Conservation (phyloP, 35 echinoderm and acorn worm species). For the Patiria miniata region DNA sequence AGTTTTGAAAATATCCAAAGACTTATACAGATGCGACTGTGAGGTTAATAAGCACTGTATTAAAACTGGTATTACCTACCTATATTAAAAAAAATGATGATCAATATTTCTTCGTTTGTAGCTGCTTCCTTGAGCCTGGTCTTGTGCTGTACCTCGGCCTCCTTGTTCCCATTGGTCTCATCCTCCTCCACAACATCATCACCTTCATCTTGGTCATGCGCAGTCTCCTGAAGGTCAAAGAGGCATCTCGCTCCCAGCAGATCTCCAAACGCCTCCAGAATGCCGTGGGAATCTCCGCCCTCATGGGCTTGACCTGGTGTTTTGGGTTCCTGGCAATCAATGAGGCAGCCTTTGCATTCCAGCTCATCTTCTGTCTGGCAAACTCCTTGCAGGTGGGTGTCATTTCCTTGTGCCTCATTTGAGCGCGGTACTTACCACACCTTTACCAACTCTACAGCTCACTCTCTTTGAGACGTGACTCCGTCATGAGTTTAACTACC, state of each 20-base stretch:
- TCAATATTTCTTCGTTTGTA: neutral
- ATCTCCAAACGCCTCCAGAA: slow-evolving; percentile 45
- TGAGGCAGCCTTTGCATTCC: slow-evolving; percentile 37
- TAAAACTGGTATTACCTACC: too few relatives aligned
- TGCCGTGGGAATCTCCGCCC: slow-evolving; percentile 57
- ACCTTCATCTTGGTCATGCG: slow-evolving; percentile 72
- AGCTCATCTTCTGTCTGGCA: slow-evolving; percentile 61
- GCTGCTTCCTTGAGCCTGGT: slow-evolving; percentile 69
- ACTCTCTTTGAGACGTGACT: too few relatives aligned
- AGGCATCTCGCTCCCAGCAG: slow-evolving; percentile 23
- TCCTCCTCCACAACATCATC: slow-evolving; percentile 68
- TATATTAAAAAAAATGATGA: too few relatives aligned
- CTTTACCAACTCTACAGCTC: too few relatives aligned
- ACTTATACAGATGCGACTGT: too few relatives aligned
- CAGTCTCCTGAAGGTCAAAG: slow-evolving; percentile 56
- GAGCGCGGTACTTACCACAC: too few relatives aligned
- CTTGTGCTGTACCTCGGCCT: slow-evolving; percentile 52
- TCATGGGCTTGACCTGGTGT: slow-evolving; percentile 78
- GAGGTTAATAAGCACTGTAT: too few relatives aligned
- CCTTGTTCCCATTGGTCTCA: slow-evolving; percentile 61
- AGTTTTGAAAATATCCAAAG: too few relatives aligned
- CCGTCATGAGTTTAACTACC: too few relatives aligned
- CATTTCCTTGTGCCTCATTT: neutral
- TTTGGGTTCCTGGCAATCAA: slow-evolving; percentile 77
- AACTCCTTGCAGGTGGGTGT: slow-evolving; percentile 60